Evolutionary conservation across 1,140 invertebrate genomes (phyloP).

Genomic region (Formica exsecta): DNA sequence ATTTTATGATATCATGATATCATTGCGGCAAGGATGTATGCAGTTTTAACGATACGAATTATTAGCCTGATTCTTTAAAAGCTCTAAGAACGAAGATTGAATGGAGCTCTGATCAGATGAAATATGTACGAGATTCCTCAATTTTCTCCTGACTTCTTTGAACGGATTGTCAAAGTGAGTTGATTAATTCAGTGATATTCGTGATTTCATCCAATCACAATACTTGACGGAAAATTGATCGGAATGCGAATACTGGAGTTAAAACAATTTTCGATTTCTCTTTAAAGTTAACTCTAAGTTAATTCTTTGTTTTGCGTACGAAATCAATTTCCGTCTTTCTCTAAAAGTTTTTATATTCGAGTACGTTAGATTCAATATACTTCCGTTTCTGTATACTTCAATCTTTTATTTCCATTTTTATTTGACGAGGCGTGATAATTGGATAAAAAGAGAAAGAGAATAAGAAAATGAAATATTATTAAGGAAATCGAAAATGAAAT

Average conservation of each 20-base stretch:
- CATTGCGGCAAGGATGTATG: neutral
- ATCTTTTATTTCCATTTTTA: conserved; percentile 27
- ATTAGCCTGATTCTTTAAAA: neutral
- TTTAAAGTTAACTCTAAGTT: neutral
- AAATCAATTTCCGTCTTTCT: conserved; percentile 4
- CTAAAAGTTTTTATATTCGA: neutral
- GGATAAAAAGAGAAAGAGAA: neutral
- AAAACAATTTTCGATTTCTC: neutral
- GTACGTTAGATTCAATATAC: neutral
- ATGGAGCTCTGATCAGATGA: conserved; percentile 20
- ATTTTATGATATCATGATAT: conserved; percentile 10
- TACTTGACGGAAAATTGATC: neutral
- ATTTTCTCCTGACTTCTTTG: neutral
- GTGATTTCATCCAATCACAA: neutral
- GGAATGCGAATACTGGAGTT: neutral
- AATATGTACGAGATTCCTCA: conserved; percentile 1
- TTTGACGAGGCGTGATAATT: neutral
- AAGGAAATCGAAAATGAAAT: neutral
- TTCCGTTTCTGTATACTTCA: neutral
- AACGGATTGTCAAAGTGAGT: conserved; percentile 4
- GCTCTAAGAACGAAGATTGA: conserved; percentile 13
- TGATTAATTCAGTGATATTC: conserved; percentile 22
- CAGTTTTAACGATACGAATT: neutral
- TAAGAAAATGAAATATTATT: conserved; percentile 20
- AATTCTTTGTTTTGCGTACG: neutral